Evolutionary conservation across 1,140 invertebrate genomes (phyloP).

Genomic region (Drosophila guanche): DNA sequence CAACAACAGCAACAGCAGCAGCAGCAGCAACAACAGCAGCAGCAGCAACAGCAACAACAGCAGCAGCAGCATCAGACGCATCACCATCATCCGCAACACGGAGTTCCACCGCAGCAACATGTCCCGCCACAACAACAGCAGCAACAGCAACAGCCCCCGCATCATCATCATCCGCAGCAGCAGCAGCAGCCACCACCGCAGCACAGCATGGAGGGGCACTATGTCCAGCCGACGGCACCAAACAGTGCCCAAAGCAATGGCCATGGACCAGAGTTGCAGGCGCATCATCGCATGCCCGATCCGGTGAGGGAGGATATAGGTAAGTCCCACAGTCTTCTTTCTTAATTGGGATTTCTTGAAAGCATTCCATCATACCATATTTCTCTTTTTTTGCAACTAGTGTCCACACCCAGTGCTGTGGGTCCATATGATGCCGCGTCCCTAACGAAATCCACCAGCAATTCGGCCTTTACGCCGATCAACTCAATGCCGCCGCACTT

Average conservation of each 20-base stretch:
- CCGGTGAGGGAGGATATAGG: slow-evolving; percentile 84
- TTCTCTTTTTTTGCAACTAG: slow-evolving; percentile 28
- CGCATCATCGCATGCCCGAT: slow-evolving; percentile 82
- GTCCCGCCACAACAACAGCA: slow-evolving; percentile 68
- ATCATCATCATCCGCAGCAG: slow-evolving; percentile 86
- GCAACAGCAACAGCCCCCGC: slow-evolving; percentile 72
- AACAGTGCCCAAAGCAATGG: slow-evolving; percentile 66
- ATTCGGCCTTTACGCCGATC: slow-evolving; percentile 96
- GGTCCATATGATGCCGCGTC: slow-evolving; percentile 77
- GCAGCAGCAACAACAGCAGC: slow-evolving; percentile 64
- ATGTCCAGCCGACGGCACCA: slow-evolving; percentile 61
- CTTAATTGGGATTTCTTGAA: not conserved
- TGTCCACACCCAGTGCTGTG: slow-evolving; percentile 74
- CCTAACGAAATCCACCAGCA: slow-evolving; percentile 86
- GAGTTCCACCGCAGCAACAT: slow-evolving; percentile 67
- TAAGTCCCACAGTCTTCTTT: slow-evolving; percentile 45
- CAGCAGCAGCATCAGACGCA: slow-evolving; percentile 54
- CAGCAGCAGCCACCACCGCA: slow-evolving; percentile 83
- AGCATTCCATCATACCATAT: not conserved
- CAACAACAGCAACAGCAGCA: slow-evolving; percentile 75
- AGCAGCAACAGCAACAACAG: slow-evolving; percentile 60
- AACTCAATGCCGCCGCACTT: slow-evolving; percentile 94
- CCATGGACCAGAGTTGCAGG: slow-evolving; percentile 70
- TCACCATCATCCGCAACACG: slow-evolving; percentile 65
- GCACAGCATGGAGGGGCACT: slow-evolving; percentile 72